phyloP scores from a whole-genome alignment of 1,140 invertebrate species.

The Plodia interpunctella region DNA sequence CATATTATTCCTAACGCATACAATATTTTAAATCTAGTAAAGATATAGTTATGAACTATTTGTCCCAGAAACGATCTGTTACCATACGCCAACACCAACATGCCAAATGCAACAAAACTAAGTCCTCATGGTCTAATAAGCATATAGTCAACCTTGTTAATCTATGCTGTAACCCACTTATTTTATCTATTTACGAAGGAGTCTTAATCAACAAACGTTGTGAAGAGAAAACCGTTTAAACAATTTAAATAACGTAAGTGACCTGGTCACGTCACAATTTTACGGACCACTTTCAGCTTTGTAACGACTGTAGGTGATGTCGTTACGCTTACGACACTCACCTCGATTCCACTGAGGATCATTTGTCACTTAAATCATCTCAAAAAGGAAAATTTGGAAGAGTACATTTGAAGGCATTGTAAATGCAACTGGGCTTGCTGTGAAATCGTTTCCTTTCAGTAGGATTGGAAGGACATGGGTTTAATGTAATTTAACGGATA shows the following conservation, averaged over 20 bases:
- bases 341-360: slow-evolving; percentile 10
- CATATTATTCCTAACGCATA: slow-evolving; percentile 48
- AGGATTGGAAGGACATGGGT: slow-evolving; percentile 1
- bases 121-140: slow-evolving; percentile 5
- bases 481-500: neutral
- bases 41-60: slow-evolving; percentile 31
- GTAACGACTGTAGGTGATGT: slow-evolving; percentile 32
- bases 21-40: slow-evolving; percentile 39
- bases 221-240: slow-evolving; percentile 17
- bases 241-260: slow-evolving; percentile 29
- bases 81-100: neutral
- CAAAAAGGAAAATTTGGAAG: neutral
- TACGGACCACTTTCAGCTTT: slow-evolving; percentile 42
- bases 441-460: slow-evolving; percentile 5
- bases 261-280: slow-evolving; percentile 37
- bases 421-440: neutral
- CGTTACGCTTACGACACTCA: slow-evolving; percentile 32
- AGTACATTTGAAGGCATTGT: neutral
- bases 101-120: neutral
- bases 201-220: neutral
- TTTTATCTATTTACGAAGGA: slow-evolving; percentile 4
- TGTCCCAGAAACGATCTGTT: neutral
- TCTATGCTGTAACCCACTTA: neutral
- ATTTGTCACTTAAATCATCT: slow-evolving; percentile 12
- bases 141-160: slow-evolving; percentile 7